phyloP scores from a whole-genome alignment of 2,888 invertebrate genomes.

The Anagyrus pseudococci region DNA sequence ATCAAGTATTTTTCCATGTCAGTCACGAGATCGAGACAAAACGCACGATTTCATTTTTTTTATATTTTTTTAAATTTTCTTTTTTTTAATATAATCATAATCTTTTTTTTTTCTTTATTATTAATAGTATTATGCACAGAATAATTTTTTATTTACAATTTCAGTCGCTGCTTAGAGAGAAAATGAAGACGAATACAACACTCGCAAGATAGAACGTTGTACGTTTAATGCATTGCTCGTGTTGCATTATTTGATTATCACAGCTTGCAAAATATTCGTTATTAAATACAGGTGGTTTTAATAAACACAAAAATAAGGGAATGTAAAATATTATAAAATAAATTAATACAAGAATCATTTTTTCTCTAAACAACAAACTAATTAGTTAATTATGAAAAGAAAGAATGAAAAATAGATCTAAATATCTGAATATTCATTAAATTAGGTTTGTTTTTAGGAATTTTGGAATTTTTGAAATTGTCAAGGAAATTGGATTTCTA shows the following conservation, averaged over 20 bases:
- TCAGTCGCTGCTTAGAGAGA: constrained; percentile 9
- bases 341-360: constrained; percentile 3
- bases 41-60: constrained; percentile 25
- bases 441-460: too few species aligned
- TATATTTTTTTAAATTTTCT: constrained; percentile 1
- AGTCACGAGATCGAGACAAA: constrained; percentile 46
- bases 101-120: constrained; percentile 4
- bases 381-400: constrained; percentile 29
- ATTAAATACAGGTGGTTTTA: too few species aligned
- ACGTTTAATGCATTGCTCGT: too few species aligned
- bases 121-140: neutral
- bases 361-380: constrained; percentile 21
- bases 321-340: neutral
- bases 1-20: constrained; percentile 45
- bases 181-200: constrained; percentile 1
- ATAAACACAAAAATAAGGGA: neutral
- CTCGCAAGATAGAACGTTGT: too few species aligned
- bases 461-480: too few species aligned
- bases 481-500: too few species aligned
- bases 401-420: too few species aligned
- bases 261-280: too few species aligned
- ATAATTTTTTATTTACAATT: constrained; percentile 14
- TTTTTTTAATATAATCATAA: neutral
- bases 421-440: too few species aligned
- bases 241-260: too few species aligned